Base-by-base conservation (phyloP, 23 tunicate genomes). In the Styela clava region DNA sequence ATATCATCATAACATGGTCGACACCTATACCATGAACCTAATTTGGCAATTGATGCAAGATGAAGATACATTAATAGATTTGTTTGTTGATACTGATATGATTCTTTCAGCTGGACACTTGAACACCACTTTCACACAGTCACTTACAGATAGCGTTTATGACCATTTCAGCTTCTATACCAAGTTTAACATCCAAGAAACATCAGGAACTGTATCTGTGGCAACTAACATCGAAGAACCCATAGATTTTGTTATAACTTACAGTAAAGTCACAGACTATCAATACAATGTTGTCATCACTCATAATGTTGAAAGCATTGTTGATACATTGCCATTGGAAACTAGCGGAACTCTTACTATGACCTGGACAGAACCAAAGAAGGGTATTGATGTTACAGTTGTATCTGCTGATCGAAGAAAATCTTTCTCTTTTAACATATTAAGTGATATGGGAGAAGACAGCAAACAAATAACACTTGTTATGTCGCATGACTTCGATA, bases 231-330 rank as follows among this genome's bases (percentile, higher is more conserved):
- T 71, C 12, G 30, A 65, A 65, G 70, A 65, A 27, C 70, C 70
- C 16, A 65, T 27, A 9, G 5, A 20, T 22, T 21, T 71, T n/a
- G 24, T n/a, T 30, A 35, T 71, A 3, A 26, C 77, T 28, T 71
- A 71, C 77, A 71, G 34, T 32, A 34, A 28, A 3, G 12, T 28
- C 32, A 33, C 32, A 30, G 77, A 71, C 16, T 28, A 71, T 16
- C 34, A 29, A 29, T 22, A 28, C 23, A 12, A 27, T 30, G 35
- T 71, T 30, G 35, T 28, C 16, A 34, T 71, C 24, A 71, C 77
- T 3, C 77, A 71, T 16, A 71, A 71, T 34, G 34, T 71, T 35
- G 77, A 71, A 12, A 34, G 34, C 34, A 71, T 71, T 16, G 16
- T 3, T 26, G 77, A 71, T 34, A 28, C 32, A 20, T 28, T 71